Base-by-base conservation (phyloP, 2,888 invertebrate genomes). In the Cremastinae sp. region DNA sequence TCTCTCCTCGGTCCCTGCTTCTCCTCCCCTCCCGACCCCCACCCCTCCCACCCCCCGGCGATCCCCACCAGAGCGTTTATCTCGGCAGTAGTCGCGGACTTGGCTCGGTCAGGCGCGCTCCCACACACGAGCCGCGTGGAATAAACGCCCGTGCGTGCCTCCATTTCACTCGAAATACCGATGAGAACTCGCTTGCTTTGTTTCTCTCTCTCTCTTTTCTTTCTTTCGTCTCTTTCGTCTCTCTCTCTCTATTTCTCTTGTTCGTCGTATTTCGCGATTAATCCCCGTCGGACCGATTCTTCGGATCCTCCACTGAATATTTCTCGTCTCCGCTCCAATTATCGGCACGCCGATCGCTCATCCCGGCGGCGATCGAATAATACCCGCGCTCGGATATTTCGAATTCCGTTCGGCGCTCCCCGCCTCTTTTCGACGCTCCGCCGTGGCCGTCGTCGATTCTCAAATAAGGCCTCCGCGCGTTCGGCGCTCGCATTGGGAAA, bases 31-130 rank as follows among this genome's bases (percentile, higher is more conserved):
- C n/a, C n/a, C n/a, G n/a, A n/a, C n/a, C n/a, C n/a, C n/a, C n/a
- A n/a, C n/a, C n/a, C n/a, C n/a, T n/a, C n/a, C n/a, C n/a, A n/a
- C 47, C 9, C 47, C 8, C 5, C 9, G 12, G 10, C 54, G 65
- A 56, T 41, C 56, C 34, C 62, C 58, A 10, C 41, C 18, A 5
- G n/a, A n/a, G 5, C 12, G 18, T 38, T 41, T 51, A 49, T 14
- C 51, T 22, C 20, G 10, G 20, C 69, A 75, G 76, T 73, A 72
- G 72, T 72, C 58, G 53, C 68, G 68, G 68, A 72, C 72, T 72
- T 53, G 38, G 72, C 72, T 76, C 75, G 75, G 75, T 76, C 75
- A 76, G 75, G 14, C 75, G 56, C 66, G 75, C 64, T 47, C 49
- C 28, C 64, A 7, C 22, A 41, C 22, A 53, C 4, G 12, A n/a